phyloP scores from a whole-genome alignment of 1,140 invertebrate species.

The Bombus breviceps region DNA sequence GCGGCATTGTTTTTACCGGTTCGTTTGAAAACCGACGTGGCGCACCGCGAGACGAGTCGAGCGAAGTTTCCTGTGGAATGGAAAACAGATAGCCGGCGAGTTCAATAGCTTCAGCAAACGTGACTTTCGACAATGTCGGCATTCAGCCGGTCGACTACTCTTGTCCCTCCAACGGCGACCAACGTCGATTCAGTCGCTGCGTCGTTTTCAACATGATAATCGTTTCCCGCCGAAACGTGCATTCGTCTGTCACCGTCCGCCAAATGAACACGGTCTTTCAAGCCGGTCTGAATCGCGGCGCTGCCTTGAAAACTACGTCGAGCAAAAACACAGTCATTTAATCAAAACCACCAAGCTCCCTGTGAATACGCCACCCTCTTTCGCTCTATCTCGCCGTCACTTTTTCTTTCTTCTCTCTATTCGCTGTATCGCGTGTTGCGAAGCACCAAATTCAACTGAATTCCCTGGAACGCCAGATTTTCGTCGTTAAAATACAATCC shows the following conservation, averaged over 20 bases:
- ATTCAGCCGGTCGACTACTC: constrained; percentile 37
- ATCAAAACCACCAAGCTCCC: constrained; percentile 6
- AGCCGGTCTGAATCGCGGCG: constrained; percentile 5
- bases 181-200: constrained; percentile 47
- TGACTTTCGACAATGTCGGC: constrained; percentile 48
- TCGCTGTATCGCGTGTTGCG: background rate
- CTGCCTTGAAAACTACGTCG: constrained; percentile 34
- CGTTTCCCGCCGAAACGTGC: constrained; percentile 36
- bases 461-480: background rate
- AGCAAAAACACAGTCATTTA: constrained; percentile 34
- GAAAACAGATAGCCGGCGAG: constrained; percentile 47
- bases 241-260: constrained; percentile 17
- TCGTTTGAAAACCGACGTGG: constrained; percentile 15
- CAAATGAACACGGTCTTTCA: constrained; percentile 12
- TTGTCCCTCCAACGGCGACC: constrained; percentile 36
- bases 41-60: background rate
- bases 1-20: constrained; percentile 23
- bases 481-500: background rate
- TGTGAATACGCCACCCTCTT: constrained; percentile 4
- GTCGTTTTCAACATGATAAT: constrained; percentile 57
- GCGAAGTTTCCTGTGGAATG: constrained; percentile 21
- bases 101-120: constrained; percentile 55
- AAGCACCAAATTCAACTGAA: background rate
- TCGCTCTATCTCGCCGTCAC: background rate
- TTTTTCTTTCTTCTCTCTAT: background rate